Evolutionary conservation across 2,113 vertebrate species (phyloP), one percentile per base, ranked within the genome.

Genomic region (Ardeotis arabs): DNA sequence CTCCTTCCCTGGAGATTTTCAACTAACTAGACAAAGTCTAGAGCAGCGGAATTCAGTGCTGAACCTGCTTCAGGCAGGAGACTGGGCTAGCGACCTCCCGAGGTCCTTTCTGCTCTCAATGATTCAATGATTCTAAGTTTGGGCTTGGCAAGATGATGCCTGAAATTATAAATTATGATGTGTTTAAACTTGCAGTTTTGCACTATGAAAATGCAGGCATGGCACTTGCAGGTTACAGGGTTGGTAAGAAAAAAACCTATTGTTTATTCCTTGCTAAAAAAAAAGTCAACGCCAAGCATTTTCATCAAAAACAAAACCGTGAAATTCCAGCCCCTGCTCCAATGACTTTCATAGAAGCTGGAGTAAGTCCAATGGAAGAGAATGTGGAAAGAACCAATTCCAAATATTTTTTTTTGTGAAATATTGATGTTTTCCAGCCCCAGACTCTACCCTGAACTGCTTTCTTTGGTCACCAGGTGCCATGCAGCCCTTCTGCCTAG

Each of bases 31-130:
- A 15, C 22, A 31, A 72, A 59, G 39, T 35, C 52, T 47, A 56
- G 35, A 77, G 21, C 33, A 86, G 47, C 44, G 67, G 70, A 56
- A 72, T 73, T 77, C 35, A 72, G 41, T 24, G 31, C 22, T 58
- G 41, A 76, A 33, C 23, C n/a, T 73, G 37, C 41, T 67, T 73
- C 1, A 2, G 53, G 18, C 28, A 35, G 52, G n/a, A 85, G 24
- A n/a, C 3, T 16, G 18, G n/a, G 14, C 41, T 83, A 63, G 49
- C 0, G 12, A 35, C 31, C n/a, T 31, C 27, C 31, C 1, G 0
- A 76, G 52, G 33, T 67, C 35, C n/a, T 60, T 60, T 81, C 45
- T 35, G 50, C 45, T 44, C 56, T 77, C 47, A 37, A 1, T 14
- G 17, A 63, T 58, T 68, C 58, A 64, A 33, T 35, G 33, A 72